Conservation (phyloP, 2,113 vertebrate genomes). For the Chloebia gouldiae region DNA sequence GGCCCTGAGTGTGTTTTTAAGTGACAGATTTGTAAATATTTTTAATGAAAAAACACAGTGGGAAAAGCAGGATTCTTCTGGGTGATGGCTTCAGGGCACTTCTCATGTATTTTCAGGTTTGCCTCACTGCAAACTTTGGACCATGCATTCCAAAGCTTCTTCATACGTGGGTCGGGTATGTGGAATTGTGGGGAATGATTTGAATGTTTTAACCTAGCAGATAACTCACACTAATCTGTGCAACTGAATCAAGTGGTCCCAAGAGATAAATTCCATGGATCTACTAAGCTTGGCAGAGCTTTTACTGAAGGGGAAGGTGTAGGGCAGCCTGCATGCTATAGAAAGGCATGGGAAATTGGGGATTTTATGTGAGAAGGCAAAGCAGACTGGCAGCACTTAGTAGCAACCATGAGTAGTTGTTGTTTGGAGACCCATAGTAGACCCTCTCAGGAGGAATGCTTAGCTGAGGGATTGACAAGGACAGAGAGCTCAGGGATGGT, state of each 20-base stretch:
- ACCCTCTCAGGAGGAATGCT: neutral
- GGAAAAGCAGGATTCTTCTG: neutral
- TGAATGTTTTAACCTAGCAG: neutral
- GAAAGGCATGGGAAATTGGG: neutral
- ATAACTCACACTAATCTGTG: neutral
- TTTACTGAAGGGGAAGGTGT: neutral
- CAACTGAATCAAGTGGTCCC: neutral
- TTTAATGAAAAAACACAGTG: neutral
- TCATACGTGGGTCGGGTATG: neutral
- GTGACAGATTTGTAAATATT: neutral
- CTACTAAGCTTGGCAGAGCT: neutral
- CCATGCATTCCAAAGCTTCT: neutral
- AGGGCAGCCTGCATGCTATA: neutral
- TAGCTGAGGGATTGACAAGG: neutral
- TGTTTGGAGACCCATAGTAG: neutral
- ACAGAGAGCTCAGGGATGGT: neutral
- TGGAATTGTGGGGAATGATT: neutral
- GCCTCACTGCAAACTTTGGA: neutral
- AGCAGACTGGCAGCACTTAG: neutral
- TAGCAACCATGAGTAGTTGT: neutral
- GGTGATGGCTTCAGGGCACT: neutral
- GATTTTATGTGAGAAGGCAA: neutral
- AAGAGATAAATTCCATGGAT: neutral
- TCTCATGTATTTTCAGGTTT: neutral
- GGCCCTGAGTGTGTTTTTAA: neutral